phyloP scores from a whole-genome alignment of 1,140 invertebrate species.

The Mya arenaria region DNA sequence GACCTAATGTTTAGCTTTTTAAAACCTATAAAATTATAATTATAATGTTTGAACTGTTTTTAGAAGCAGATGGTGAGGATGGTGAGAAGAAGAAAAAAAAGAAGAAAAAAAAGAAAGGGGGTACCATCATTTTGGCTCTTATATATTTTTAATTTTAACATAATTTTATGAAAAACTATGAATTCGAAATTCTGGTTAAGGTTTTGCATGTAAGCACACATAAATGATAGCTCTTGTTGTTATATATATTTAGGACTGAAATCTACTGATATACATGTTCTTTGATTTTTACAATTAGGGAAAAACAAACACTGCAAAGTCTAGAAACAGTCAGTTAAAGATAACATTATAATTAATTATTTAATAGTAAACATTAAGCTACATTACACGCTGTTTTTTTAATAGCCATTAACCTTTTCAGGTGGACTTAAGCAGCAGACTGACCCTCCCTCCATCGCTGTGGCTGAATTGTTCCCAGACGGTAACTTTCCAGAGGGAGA shows the following conservation, averaged over 20 bases:
- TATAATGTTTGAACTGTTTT: background rate
- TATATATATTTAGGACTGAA: background rate
- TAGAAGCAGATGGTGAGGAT: slow-evolving; percentile 33
- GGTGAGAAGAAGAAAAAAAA: slow-evolving; percentile 52
- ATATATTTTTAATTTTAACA: background rate
- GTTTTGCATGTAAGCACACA: background rate
- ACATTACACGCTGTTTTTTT: background rate
- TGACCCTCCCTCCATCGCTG: slow-evolving; percentile 92
- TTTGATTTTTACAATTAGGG: background rate
- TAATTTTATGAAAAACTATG: background rate
- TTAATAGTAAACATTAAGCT: background rate
- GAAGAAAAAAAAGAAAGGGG: slow-evolving; percentile 75
- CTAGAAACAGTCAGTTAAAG: background rate
- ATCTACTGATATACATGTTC: background rate
- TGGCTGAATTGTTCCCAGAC: slow-evolving; percentile 92
- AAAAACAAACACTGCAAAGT: background rate
- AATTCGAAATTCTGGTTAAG: background rate
- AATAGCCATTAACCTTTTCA: background rate
- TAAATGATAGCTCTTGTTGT: background rate
- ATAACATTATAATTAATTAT: background rate
- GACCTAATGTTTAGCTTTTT: background rate
- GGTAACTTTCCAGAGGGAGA: slow-evolving; percentile 85
- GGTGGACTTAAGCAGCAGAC: slow-evolving; percentile 85
- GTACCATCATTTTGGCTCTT: background rate
- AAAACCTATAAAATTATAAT: background rate